phyloP scores from a whole-genome alignment of 2,888 invertebrate species.

The Caenorhabditis plicata region DNA sequence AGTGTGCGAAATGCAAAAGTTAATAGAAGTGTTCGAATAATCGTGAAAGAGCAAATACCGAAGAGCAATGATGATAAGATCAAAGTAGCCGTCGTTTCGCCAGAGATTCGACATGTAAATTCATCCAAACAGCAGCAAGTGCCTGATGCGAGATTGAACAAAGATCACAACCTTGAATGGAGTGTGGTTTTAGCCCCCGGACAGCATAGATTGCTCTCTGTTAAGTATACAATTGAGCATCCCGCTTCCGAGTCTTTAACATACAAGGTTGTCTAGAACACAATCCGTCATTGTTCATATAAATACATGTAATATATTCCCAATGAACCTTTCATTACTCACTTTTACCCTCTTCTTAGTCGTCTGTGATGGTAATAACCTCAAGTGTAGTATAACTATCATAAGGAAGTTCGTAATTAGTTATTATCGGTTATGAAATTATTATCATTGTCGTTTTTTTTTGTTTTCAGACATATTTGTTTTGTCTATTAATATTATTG shows the following conservation, averaged over 20 bases:
- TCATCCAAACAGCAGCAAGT: conserved; percentile 9
- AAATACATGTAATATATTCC: neutral
- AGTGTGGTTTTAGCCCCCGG: conserved; percentile 55
- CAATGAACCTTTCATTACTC: neutral
- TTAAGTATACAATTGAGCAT: conserved; percentile 59
- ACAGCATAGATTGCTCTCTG: conserved; percentile 49
- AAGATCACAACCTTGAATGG: conserved; percentile 63
- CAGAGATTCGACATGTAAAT: conserved; percentile 43
- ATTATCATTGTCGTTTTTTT: too few species aligned
- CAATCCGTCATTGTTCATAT: neutral
- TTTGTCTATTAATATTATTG: too few species aligned
- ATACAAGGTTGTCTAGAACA: conserved; percentile 13
- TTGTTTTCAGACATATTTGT: too few species aligned
- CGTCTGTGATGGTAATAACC: too few species aligned
- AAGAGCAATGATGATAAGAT: conserved; percentile 67
- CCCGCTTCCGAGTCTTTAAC: conserved; percentile 51
- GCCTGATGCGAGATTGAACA: conserved; percentile 53
- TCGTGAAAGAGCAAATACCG: conserved; percentile 67
- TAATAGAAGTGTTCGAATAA: conserved; percentile 56
- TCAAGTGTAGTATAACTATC: too few species aligned
- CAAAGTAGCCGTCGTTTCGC: conserved; percentile 58
- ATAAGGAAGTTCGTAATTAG: too few species aligned
- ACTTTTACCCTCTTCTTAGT: too few species aligned
- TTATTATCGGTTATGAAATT: too few species aligned
- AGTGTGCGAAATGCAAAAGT: conserved; percentile 67